Base-by-base conservation (phyloP, 2,888 invertebrate species). In the Drosophila paranaensis region DNA sequence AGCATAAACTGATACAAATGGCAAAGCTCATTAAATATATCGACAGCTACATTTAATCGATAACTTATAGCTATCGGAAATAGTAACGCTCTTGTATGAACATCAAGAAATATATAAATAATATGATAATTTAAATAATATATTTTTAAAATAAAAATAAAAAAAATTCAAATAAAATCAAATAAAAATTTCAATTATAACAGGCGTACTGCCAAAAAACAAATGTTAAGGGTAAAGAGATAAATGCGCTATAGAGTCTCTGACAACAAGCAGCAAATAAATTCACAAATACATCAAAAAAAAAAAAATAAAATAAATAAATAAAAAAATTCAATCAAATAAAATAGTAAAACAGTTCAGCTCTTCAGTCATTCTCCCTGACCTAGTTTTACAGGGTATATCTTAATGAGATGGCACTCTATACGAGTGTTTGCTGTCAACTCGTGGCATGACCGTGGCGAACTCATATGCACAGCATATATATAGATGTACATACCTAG, bases 401-500 rank as follows among this genome's bases (percentile, higher is more conserved):
- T 3, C 6, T 2, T 16, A 50, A n/a, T 30, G 6, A 16, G 16
- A 16, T 50, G 33, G 13, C 33, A 2, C 20, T 20, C 20, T 16
- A 50, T 6, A 20, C 20, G 1, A 50, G 1, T 30, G 16, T 33
- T 50, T 50, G 33, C 48, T 33, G 16, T 50, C 50, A 50, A 50
- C 16, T 33, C 0, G 16, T 6, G 16, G 48, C 48, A 16, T 6
- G 16, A 11, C 45, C 39, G 16, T 20, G 20, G 54, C 53, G 43
- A 42, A 27, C 30, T 57, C 42, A 40, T 1, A 60, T 37, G 54
- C 43, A 37, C 25, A 25, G 40, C 39, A 45, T 37, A 37, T 14
- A 13, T 14, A 57, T 33, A 60, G 56, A 33, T 40, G 37, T 25
- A 62, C 30, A 16, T 55, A 55, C 35, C 54, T 75, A 83, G 64